Base-by-base conservation (phyloP, 2,888 invertebrate genomes). In the Imbricaverruca yamaguchii region DNA sequence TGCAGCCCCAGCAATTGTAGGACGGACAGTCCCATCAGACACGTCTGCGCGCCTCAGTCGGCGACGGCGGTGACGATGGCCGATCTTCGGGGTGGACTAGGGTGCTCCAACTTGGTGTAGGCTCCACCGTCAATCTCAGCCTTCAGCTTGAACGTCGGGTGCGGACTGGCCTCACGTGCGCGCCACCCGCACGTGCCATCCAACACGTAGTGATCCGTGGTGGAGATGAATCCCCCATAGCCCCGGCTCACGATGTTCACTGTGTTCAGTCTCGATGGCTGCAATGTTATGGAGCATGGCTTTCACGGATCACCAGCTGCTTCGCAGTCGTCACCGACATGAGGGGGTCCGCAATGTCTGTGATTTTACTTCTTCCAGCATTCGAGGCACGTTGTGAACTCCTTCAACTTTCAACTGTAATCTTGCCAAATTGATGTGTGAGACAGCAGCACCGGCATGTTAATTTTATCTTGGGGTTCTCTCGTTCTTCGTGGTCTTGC, bases 31-130 rank as follows among this genome's bases (percentile, higher is more conserved):
- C 74, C 78, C 80, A 81, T 80, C 39, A 80, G 80, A 80, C 77
- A 81, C 25, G 81, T 77, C 21, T 81, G 81, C 7, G 81, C 59
- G 23, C 80, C 81, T 7, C 80, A 80, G 56, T 81, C 80, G 15
- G 80, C 63, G 57, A 81, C 78, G 80, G 81, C 69, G 12, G 53
- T 53, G 56, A 81, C 59, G 56, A 7, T 81, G 25, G 74, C 81
- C 12, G 74, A 80, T 21, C 78, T n/a, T 13, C 11, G 25, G 53
- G 78, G 82, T 77, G 80, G 82, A 23, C 77, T 7, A 9, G 78
- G 65, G 53, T 63, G 23, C 25, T 56, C 61, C 65, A 77, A 61
- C 80, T 12, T 80, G 13, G 12, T 61, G 81, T 80, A 80, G 12
- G 82, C 80, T 21, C 63, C 55, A 7, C 18, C 69, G 39, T 81